Base-by-base conservation (phyloP, 2,797 vertebrate genomes). In the Syngnathus rostellatus region DNA sequence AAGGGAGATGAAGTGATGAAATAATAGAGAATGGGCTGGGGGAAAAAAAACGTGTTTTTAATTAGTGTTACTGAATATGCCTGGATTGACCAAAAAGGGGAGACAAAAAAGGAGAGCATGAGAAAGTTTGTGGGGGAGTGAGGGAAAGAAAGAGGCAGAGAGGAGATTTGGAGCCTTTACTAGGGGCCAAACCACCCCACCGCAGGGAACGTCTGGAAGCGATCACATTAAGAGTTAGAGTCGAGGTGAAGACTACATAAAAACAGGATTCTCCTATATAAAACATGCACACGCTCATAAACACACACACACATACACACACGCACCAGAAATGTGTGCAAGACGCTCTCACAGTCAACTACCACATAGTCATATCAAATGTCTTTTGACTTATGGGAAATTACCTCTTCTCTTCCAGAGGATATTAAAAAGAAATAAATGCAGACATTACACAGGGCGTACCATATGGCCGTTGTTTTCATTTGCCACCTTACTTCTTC, bases 171-270 rank as follows among this genome's bases (percentile, higher is more conserved):
- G 72, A 76, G 75, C 78, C 79, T 71, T 43, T 3, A 72, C 37
- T 46, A 21, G 68, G 76, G 77, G 64, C 76, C 74, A 77, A 75
- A 76, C 70, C 60, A 58, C 69, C 68, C 45, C 64, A 73, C 72
- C 73, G 67, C 77, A 70, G 43, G 67, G 37, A 66, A 66, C 37
- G 74, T 84, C 85, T 89, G 86, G 85, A 87, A 87, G 66, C 81
- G 75, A 86, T 89, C 83, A 85, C 69, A 63, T 48, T 68, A 37
- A 46, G 38, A 62, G 59, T 72, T 65, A 25, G 67, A 54, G 68
- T 69, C n/a, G 62, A 68, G 62, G 68, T 65, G 72, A 45, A 62
- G 41, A 80, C 63, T 39, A 51, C 60, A 70, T 63, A 77, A 53
- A 53, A 79, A 72, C 69, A 70, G 57, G 67, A 62, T 66, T 37